Base-by-base conservation (phyloP, 2,888 invertebrate species). In the Polyploca ridens region DNA sequence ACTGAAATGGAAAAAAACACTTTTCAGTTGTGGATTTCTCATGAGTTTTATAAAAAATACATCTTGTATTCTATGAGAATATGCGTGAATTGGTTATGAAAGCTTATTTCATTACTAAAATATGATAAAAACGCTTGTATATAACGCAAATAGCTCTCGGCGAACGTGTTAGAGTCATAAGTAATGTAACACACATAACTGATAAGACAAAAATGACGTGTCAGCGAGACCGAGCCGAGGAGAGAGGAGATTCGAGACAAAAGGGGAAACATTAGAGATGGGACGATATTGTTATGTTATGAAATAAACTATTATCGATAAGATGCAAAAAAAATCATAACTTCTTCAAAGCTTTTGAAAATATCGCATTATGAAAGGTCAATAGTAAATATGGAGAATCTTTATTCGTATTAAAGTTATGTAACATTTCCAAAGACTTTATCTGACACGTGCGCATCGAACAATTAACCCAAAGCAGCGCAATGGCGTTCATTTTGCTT, bases 181-280 rank as follows among this genome's bases (percentile, higher is more conserved):
- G 77, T 75, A 78, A 78, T 79, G 71, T 74, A 54, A 54, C 54
- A 54, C 46, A 73, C 72, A 73, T 80, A 75, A 72, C 71, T 79
- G 82, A 79, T 75, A 82, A 81, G 76, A 75, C 78, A 85, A 83
- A 83, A 83, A 81, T 83, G 78, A 81, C 76, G 77, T 74, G 80
- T 83, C 84, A 81, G 77, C 79, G 66, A 69, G 70, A 68, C 73
- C 69, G 67, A 58, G 57, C 58, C 33, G 35, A 57, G 63, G 61
- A 72, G 73, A n/a, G 54, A 49, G 1, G 10, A 54, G 19, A 19
- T 54, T 54, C 54, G 54, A 74, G 71, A 77, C 70, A 77, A 76
- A 46, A 73, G 69, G 72, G 65, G 64, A 64, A 63, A 69, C 64
- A 44, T 54, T 61, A 44, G 67, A 65, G 57, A 68, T 62, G 68